Evolutionary conservation across 1,140 invertebrate genomes (phyloP).

Genomic region (Lepidotrigona ventralis): DNA sequence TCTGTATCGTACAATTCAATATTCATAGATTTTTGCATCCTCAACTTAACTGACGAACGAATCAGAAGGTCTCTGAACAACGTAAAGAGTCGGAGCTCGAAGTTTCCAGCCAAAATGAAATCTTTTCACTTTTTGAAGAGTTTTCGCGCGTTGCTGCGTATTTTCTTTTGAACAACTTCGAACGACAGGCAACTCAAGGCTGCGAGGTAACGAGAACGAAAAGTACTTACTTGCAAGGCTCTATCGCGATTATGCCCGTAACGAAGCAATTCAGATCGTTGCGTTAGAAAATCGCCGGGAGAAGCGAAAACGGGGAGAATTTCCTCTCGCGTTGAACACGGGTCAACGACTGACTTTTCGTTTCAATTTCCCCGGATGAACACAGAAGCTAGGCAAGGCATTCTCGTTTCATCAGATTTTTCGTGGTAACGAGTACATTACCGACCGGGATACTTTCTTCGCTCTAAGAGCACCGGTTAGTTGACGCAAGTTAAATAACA

Average conservation of each 20-base stretch:
- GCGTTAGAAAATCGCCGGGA: background rate
- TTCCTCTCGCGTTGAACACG: background rate
- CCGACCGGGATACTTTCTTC: background rate
- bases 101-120: background rate
- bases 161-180: background rate
- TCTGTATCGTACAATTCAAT: background rate
- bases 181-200: background rate
- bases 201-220: background rate
- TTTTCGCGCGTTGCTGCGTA: background rate
- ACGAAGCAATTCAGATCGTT: background rate
- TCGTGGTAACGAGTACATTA: slow-evolving; percentile 6
- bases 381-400: background rate
- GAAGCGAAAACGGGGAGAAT: background rate
- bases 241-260: background rate
- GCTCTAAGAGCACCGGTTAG: background rate
- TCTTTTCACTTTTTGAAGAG: background rate
- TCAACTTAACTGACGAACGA: background rate
- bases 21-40: background rate
- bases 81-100: background rate
- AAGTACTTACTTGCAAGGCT: background rate
- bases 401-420: slow-evolving; percentile 42
- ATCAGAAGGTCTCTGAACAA: background rate
- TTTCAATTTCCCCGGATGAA: slow-evolving; percentile 7
- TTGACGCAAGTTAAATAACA: slow-evolving; percentile 19
- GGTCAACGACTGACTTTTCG: slow-evolving; percentile 33